Conservation (phyloP, 2,113 vertebrate species). For the Cariama cristata region DNA sequence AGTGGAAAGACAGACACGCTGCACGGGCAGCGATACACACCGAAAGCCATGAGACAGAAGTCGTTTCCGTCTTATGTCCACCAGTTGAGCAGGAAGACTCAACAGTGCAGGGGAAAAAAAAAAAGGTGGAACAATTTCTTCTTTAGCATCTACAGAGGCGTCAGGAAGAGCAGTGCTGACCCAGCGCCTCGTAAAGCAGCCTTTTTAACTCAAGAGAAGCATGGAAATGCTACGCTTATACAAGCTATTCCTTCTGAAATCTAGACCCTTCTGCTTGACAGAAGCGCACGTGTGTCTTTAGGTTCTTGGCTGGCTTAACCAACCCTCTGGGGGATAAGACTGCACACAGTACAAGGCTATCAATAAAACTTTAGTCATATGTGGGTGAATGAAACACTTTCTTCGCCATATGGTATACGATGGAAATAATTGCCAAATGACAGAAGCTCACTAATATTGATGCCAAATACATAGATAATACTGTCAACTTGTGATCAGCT, state of each 20-base stretch:
- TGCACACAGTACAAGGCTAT: neutral
- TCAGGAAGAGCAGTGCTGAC: neutral
- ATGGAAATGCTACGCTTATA: rapidly evolving
- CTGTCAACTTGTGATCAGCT: slow-evolving; percentile 52
- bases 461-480: slow-evolving; percentile 64
- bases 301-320: neutral
- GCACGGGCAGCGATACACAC: rapidly evolving
- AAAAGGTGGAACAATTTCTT: neutral
- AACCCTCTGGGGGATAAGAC: neutral
- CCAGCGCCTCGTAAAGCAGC: neutral
- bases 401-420: slow-evolving; percentile 65
- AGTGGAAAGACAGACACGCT: no score
- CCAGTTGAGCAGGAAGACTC: rapidly evolving
- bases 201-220: neutral
- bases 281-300: rapidly evolving
- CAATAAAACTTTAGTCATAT: slow-evolving; percentile 40
- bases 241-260: neutral
- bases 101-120: neutral
- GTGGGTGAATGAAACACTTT: slow-evolving; percentile 75
- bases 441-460: slow-evolving; percentile 69
- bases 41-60: rapidly evolving
- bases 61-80: rapidly evolving
- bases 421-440: slow-evolving; percentile 70
- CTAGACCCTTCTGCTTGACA: neutral
- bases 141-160: neutral